phyloP scores from a whole-genome alignment of 2,113 vertebrate species.

The Psilopsiagon aurifrons region DNA sequence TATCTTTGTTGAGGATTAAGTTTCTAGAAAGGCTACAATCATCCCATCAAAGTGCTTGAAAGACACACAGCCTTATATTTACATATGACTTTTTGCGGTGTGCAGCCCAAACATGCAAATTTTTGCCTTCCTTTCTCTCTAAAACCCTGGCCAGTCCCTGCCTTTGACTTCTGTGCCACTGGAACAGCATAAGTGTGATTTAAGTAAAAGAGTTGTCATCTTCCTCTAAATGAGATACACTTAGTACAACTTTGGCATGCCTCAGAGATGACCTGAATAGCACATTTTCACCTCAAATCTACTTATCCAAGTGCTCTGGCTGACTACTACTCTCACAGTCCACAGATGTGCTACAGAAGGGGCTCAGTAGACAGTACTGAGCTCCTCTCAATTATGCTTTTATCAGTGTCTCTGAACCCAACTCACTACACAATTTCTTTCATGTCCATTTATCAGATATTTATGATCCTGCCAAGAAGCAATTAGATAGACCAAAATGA shows the following conservation, averaged over 20 bases:
- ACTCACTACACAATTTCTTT: not conserved
- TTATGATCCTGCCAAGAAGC: not conserved
- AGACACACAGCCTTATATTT: not conserved
- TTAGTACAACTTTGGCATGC: not conserved
- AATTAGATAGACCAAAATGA: not conserved
- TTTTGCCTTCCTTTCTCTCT: not conserved
- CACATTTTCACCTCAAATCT: not conserved
- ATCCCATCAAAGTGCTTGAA: not conserved
- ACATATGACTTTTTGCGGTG: not conserved
- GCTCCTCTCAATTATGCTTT: not conserved
- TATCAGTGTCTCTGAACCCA: not conserved
- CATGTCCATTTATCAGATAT: not conserved
- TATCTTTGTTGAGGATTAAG: not conserved
- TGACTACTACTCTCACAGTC: not conserved
- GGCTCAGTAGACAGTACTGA: not conserved
- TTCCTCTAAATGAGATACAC: not conserved
- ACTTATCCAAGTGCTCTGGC: not conserved
- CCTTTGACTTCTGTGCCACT: not conserved
- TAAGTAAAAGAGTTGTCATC: not conserved
- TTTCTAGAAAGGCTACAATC: not conserved
- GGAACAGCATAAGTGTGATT: not conserved
- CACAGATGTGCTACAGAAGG: not conserved
- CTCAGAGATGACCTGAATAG: accelerated
- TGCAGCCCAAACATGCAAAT: not conserved
- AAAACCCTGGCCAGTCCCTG: not conserved